Base-by-base conservation (phyloP, 1,140 invertebrate species). In the Hormaphis cornu region DNA sequence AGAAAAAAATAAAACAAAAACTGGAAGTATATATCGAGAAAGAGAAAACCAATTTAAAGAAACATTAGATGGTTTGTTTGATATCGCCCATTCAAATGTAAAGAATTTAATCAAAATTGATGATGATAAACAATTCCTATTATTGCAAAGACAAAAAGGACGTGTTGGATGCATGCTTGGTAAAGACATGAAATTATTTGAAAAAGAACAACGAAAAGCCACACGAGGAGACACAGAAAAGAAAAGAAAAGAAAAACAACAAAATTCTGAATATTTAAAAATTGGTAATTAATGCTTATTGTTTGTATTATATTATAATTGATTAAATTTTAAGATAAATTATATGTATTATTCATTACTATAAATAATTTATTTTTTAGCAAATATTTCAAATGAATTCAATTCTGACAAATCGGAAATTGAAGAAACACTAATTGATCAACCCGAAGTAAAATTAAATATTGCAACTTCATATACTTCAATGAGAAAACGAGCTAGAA, bases 41-140 rank as follows among this genome's bases (percentile, higher is more conserved):
- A 63, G 71, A 69, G 35, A 53, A 30, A 56, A 69, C 1, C n/a
- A 59, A 69, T 71, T 71, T 74, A 14, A 61, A 28, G 26, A 69
- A 48, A 71, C 58, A 42, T 28, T 73, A 28, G 37, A 74, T 26
- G 70, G 73, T 70, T 71, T 75, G 40, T 75, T 75, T 71, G 74
- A 73, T 70, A 74, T 75, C 53, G 69, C 72, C 40, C 72, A 75
- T 70, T 69, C 69, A 63, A 63, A 74, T 72, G 63, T 71, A 52
- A 35, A 73, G 12, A 59, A 70, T 40, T 1, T 54, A 52, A 72
- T 72, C 8, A 63, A 20, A 72, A 56, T 66, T 9, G 42, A 69
- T 70, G 56, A 73, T 33, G 72, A 73, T 30, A 72, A 63, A 52
- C 18, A 61, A 44, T 73, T 73, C 20, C 42, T 72, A 16, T 22